Conservation (phyloP, 2,797 vertebrate species). For the Podarcis siculus region DNA sequence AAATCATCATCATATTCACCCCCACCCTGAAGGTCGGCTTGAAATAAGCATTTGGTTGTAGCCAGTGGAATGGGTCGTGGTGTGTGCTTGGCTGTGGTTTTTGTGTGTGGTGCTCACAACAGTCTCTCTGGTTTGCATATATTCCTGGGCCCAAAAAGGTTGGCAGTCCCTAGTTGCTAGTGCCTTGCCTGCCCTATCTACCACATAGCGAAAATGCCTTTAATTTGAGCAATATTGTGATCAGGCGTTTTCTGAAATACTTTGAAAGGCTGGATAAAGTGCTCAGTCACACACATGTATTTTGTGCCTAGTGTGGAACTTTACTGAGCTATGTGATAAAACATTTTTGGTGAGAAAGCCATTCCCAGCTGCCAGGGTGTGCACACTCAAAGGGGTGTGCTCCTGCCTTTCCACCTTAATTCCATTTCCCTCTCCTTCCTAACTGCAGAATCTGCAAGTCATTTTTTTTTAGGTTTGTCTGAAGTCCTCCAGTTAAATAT, state of each 20-base stretch:
- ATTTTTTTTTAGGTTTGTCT: neutral
- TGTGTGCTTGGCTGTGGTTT: too few relatives aligned
- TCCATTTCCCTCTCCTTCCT: neutral
- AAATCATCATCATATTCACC: too few relatives aligned
- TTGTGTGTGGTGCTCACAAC: too few relatives aligned
- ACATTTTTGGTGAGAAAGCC: neutral
- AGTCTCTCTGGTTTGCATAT: too few relatives aligned
- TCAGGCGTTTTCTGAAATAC: neutral
- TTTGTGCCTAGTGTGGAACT: neutral
- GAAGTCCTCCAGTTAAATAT: neutral
- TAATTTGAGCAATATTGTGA: neutral
- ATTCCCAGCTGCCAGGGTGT: neutral
- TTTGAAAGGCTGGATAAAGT: too few relatives aligned
- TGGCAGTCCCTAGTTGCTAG: neutral
- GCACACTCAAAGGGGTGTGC: neutral
- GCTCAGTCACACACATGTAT: neutral
- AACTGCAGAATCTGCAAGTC: neutral
- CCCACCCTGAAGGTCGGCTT: too few relatives aligned
- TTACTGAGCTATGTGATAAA: neutral
- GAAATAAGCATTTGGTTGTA: too few relatives aligned
- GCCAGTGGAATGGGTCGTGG: too few relatives aligned
- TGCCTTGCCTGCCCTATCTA: neutral
- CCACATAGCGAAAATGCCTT: neutral
- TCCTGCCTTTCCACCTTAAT: neutral
- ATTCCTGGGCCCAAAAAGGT: too few relatives aligned